Evolutionary conservation across 2,888 invertebrate genomes (phyloP).

Genomic region (Nomada ruficornis): DNA sequence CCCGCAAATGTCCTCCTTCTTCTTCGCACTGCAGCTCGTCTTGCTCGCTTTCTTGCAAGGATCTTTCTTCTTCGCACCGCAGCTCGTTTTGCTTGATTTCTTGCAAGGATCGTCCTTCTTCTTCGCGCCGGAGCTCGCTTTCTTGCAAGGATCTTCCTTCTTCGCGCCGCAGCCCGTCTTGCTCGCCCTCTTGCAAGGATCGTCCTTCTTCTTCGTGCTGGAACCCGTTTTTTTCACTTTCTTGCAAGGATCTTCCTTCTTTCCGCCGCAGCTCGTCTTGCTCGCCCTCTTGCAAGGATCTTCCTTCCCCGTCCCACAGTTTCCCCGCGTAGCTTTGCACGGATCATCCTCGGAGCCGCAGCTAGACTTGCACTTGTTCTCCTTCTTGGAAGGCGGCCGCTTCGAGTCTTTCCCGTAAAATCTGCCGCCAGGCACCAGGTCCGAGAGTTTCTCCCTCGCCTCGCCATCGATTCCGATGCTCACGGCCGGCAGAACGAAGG

Average conservation of each 20-base stretch:
- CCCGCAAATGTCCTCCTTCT: background rate
- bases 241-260: conserved; percentile 7
- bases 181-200: conserved; percentile 1
- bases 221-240: background rate
- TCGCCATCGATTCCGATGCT: background rate
- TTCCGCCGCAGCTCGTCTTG: background rate
- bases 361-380: background rate
- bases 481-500: background rate
- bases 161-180: background rate
- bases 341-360: background rate
- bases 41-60: background rate
- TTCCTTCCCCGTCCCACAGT: background rate
- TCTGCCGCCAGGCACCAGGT: background rate
- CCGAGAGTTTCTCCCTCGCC: background rate
- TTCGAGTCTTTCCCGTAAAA: conserved; percentile 13
- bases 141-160: background rate
- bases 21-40: background rate
- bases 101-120: background rate
- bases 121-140: background rate
- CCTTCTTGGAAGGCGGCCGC: background rate
- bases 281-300: background rate
- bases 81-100: background rate
- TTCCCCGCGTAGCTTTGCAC: background rate
- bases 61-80: background rate
- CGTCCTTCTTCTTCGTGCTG: background rate